Conservation (phyloP, 2,797 vertebrate genomes). For the Nyctalus aviator region DNA sequence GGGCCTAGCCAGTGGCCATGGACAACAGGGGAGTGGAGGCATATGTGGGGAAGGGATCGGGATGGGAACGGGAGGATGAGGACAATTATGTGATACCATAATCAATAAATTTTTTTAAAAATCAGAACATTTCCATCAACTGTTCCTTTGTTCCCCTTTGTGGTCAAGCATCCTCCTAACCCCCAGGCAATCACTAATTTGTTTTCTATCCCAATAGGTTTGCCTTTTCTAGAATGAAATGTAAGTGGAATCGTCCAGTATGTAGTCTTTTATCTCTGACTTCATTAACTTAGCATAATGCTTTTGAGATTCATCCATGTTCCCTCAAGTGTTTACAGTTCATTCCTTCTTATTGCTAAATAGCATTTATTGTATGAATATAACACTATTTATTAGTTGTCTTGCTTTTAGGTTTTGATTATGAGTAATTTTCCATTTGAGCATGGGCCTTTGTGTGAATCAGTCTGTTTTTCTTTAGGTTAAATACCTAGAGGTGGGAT, state of each 20-base stretch:
- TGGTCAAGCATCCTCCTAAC: background rate
- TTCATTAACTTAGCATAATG: background rate
- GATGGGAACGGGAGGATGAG: no score
- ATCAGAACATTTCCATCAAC: conserved; percentile 30
- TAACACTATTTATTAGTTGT: conserved; percentile 6
- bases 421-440: conserved; percentile 28
- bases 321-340: background rate
- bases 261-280: background rate
- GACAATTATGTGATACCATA: no score
- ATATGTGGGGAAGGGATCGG: no score
- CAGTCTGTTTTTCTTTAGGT: conserved; percentile 10
- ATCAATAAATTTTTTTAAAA: no score
- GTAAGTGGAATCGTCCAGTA: background rate
- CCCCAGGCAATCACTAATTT: background rate
- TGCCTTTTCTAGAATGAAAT: background rate
- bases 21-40: no score
- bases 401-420: conserved; percentile 2
- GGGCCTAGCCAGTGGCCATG: no score
- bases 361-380: background rate
- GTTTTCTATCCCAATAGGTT: background rate
- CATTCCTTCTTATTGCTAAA: conserved; percentile 5
- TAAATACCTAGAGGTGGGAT: conserved; percentile 12
- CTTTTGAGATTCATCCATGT: conserved; percentile 13
- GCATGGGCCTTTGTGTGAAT: background rate
- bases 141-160: background rate